These are phyloP conservation scores for Phlogophora meticulosa DNA, from an alignment of 2,888 invertebrate species.

Conservation along the genomic window DNA sequence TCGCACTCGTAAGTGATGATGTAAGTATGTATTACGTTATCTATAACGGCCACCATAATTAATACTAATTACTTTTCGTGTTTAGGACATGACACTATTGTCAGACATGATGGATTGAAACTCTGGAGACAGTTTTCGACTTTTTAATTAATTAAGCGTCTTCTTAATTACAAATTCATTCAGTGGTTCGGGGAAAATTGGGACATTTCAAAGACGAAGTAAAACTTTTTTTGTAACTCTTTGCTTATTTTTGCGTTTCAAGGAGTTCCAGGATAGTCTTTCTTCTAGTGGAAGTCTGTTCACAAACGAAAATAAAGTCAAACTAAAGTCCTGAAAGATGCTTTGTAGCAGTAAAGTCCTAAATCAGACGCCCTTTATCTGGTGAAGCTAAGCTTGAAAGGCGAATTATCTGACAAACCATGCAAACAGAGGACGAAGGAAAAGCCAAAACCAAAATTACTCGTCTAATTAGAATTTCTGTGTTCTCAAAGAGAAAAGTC, in stretches of 20 bases:
- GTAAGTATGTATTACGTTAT: slow-evolving; percentile 58
- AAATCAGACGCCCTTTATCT: background rate
- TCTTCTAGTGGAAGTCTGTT: background rate
- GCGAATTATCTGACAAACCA: background rate
- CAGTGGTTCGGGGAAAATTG: slow-evolving; percentile 14
- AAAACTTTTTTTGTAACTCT: slow-evolving; percentile 25
- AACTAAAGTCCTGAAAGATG: slow-evolving; percentile 1
- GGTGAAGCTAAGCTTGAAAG: background rate
- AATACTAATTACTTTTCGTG: slow-evolving; percentile 64
- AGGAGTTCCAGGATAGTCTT: background rate
- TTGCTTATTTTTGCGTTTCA: background rate
- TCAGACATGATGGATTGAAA: slow-evolving; percentile 22
- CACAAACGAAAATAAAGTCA: background rate
- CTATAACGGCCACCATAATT: slow-evolving; percentile 60
- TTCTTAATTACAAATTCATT: slow-evolving; percentile 20
- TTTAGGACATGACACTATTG: slow-evolving; percentile 37
- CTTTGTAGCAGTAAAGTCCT: background rate
- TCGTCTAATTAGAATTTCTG: slow-evolving; percentile 11
- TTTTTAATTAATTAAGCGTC: slow-evolving; percentile 22
- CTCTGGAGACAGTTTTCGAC: background rate
- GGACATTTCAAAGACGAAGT: slow-evolving; percentile 6
- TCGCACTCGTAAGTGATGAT: slow-evolving; percentile 44
- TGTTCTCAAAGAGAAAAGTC: slow-evolving; percentile 17
- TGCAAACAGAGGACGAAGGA: slow-evolving; percentile 1
- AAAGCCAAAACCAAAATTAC: slow-evolving; percentile 4